These are phyloP conservation scores for Bubo blakistoni DNA, from an alignment of 2,113 vertebrate genomes.

Conservation along the genomic window DNA sequence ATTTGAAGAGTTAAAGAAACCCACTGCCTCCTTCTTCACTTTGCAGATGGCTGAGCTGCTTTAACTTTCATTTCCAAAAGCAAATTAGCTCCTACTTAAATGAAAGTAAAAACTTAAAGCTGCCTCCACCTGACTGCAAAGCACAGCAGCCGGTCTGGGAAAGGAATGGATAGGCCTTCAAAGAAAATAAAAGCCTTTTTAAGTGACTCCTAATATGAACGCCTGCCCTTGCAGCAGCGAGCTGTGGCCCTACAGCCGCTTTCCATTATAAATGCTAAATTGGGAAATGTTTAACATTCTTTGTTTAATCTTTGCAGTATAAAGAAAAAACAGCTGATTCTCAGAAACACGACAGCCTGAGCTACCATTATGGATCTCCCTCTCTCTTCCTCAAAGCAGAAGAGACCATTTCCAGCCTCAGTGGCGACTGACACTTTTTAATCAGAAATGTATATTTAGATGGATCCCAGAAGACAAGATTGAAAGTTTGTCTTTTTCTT, in stretches of 20 bases:
- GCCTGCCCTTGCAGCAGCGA: constrained; percentile 26
- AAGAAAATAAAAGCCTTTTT: constrained; percentile 49
- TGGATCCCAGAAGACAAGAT: not conserved
- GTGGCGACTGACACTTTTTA: not conserved
- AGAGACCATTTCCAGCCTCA: not conserved
- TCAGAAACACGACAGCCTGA: constrained; percentile 32
- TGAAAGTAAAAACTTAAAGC: constrained; percentile 27
- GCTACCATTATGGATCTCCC: constrained; percentile 1
- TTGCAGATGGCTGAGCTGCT: constrained; percentile 40
- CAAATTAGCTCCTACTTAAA: constrained; percentile 49
- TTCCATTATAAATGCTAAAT: constrained; percentile 51
- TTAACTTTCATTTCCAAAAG: constrained; percentile 37
- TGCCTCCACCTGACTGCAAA: constrained; percentile 33
- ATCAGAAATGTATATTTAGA: not conserved
- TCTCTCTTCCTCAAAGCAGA: constrained; percentile 6
- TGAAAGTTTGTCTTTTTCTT: not conserved
- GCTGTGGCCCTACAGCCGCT: constrained; percentile 39
- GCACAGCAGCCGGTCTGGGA: not conserved
- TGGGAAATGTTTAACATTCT: constrained; percentile 50
- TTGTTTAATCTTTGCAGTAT: constrained; percentile 35
- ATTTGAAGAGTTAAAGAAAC: constrained; percentile 45
- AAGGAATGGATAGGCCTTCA: not conserved
- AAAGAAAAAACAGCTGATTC: constrained; percentile 58
- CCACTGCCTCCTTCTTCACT: constrained; percentile 25
- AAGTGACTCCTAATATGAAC: not conserved